Percentiles rank a stretch among this genome's conserved stretches.
Evolutionary conservation across 2,797 vertebrate genomes (phyloP).

Genomic region (Cyprinella venusta): DNA sequence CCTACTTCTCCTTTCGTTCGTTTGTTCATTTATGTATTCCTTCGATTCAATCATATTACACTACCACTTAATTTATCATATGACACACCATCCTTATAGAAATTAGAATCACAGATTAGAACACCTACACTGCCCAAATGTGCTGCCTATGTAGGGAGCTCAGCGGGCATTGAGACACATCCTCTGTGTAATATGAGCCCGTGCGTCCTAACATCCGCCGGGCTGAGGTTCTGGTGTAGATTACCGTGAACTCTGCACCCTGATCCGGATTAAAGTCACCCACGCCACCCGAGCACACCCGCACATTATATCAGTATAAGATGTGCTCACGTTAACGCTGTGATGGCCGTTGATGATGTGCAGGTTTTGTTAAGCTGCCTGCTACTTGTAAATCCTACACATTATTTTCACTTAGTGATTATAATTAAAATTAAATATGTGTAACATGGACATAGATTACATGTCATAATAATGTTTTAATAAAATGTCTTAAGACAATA

Average conservation of each 20-base stretch:
- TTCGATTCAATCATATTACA: neutral
- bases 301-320: slow-evolving; percentile 55
- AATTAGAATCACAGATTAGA: neutral
- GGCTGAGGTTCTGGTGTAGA: slow-evolving; percentile 72
- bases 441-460: neutral
- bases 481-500: neutral
- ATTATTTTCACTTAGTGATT: neutral
- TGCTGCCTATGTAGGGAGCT: slow-evolving; percentile 3
- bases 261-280: slow-evolving; percentile 71
- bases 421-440: neutral
- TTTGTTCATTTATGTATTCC: neutral
- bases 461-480: neutral
- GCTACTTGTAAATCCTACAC: neutral
- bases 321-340: neutral
- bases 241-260: slow-evolving; percentile 77
- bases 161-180: neutral
- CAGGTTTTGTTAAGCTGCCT: neutral
- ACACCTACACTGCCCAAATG: neutral
- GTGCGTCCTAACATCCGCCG: slow-evolving; percentile 50
- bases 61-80: neutral
- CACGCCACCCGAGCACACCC: slow-evolving; percentile 73
- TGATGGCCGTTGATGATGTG: too few relatives aligned
- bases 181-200: slow-evolving; percentile 66
- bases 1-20: neutral
- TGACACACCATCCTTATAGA: neutral